Percentiles rank a stretch among this genome's conserved stretches.
These are phyloP conservation scores for Malurus melanocephalus DNA, from an alignment of 2,113 vertebrate species.

Conservation along the genomic window DNA sequence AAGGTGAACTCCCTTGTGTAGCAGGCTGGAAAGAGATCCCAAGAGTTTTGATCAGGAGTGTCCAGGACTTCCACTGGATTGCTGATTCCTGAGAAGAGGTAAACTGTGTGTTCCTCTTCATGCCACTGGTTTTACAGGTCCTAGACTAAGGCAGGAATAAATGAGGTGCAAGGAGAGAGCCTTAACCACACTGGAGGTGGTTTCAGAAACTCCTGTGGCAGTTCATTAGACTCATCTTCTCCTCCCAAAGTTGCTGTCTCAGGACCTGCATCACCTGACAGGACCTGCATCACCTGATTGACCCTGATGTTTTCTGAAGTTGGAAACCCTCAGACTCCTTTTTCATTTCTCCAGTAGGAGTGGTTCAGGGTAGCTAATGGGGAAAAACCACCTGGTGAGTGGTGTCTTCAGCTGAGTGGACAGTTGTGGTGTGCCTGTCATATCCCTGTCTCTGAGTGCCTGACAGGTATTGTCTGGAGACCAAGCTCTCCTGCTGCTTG, in stretches of 20 bases:
- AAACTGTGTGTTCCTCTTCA: background rate
- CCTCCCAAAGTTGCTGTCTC: background rate
- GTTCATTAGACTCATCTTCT: background rate
- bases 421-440: background rate
- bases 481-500: background rate
- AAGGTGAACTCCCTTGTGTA: background rate
- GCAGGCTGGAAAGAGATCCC: background rate
- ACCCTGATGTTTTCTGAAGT: background rate
- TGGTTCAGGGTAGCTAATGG: background rate
- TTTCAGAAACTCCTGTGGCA: background rate
- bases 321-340: background rate
- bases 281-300: background rate
- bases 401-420: background rate
- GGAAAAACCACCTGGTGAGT: background rate
- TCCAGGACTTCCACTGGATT: background rate
- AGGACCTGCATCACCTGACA: background rate
- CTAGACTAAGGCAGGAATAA: background rate
- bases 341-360: background rate
- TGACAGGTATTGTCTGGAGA: background rate
- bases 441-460: background rate
- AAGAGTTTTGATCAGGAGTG: background rate
- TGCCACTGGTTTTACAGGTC: constrained; percentile 3
- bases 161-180: background rate
- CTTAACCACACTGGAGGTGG: background rate
- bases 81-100: background rate